Percentiles rank a stretch among this genome's conserved stretches.
These are phyloP conservation scores for Melanostoma scalare DNA, from an alignment of 2,888 invertebrate species.

Conservation along the genomic window DNA sequence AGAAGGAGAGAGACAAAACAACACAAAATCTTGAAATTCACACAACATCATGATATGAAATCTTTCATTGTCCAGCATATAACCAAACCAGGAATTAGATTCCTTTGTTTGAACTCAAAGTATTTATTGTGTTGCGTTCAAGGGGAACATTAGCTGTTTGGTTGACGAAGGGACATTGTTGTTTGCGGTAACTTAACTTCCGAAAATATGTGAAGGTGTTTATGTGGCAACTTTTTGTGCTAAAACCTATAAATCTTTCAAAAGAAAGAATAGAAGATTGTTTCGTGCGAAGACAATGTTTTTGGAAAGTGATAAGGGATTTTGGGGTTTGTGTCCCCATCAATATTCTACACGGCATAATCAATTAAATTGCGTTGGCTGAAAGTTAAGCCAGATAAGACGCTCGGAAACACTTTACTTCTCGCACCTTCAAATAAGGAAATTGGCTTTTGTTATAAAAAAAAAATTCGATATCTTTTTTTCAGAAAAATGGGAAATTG, in stretches of 20 bases:
- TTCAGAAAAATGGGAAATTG: no score
- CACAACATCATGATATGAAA: no score
- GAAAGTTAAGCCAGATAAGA: neutral
- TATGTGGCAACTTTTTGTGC: slow-evolving; percentile 6
- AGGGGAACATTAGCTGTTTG: slow-evolving; percentile 20
- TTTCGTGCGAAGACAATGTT: neutral
- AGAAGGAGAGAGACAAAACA: no score
- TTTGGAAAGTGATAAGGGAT: slow-evolving; percentile 1
- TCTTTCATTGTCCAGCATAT: no score
- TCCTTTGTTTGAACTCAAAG: no score
- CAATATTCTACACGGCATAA: neutral
- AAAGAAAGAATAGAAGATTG: neutral
- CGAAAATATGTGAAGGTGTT: slow-evolving; percentile 28
- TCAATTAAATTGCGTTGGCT: slow-evolving; percentile 6
- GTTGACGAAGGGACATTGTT: slow-evolving; percentile 38
- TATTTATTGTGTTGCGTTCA: neutral
- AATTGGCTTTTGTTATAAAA: no score
- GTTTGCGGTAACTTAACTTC: slow-evolving; percentile 52
- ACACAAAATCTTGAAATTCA: no score
- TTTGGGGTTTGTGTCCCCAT: neutral
- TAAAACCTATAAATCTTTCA: slow-evolving; percentile 21
- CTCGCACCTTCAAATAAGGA: no score
- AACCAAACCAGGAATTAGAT: no score
- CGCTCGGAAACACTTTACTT: no score
- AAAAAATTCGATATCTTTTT: no score